Evolutionary conservation across 2,888 invertebrate genomes (phyloP), one percentile per base, ranked within the genome.

Genomic region (Synanthedon formicaeformis): DNA sequence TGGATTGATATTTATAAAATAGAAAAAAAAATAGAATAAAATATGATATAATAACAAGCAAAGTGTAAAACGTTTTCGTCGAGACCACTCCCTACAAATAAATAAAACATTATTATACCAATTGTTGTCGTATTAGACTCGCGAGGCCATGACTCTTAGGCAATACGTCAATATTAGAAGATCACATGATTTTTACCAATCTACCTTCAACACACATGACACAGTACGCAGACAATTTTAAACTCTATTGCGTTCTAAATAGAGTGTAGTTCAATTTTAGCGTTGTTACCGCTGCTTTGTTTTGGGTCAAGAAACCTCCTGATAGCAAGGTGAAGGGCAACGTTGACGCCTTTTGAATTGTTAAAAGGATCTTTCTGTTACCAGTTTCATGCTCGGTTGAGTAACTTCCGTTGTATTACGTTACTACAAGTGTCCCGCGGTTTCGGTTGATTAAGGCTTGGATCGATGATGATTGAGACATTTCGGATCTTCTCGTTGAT

Each of bases 291-390:
- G 34, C 34, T 34, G 27, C 34, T 3, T 34, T 34, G 34, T 34
- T 34, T 45, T 14, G 13, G 45, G 45, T 45, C 45, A 45, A 34
- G 13, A 45, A n/a, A 45, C 45, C 45, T 45, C 45, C 45, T 45
- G 45, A 8, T 57, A n/a, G 48, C 23, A 59, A 71, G 72, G 66
- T 66, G 67, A 71, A 73, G 70, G 72, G 66, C 70, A 59, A 49
- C 18, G 53, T 55, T 58, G 57, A 60, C 64, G 63, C 58, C 55
- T 55, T 45, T 54, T 55, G 63, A 63, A 62, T 63, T 58, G 58
- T 57, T 65, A 65, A 63, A 58, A 60, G 63, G 60, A 60, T 63
- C 61, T 56, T 57, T 60, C 52, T 57, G 58, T 51, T 63, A 63
- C 58, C 62, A 57, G 59, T 55, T 60, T 49, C 16, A 52, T 59